Evolutionary conservation across 1,140 invertebrate genomes (phyloP).

Genomic region (Drosophila mauritiana): DNA sequence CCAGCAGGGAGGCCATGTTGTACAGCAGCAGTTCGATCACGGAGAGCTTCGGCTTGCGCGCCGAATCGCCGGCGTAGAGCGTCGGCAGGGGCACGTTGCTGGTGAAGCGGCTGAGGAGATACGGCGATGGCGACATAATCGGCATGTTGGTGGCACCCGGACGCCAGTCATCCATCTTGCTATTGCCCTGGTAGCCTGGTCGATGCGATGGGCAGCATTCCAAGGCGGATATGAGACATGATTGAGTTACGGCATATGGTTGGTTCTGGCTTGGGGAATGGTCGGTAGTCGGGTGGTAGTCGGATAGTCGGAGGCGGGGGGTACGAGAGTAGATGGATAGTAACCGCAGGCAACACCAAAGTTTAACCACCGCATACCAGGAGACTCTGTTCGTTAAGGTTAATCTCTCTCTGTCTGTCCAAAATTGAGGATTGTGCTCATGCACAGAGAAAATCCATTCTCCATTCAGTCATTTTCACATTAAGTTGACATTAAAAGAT

Average conservation of each 20-base stretch:
- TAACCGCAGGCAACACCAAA: slow-evolving; percentile 64
- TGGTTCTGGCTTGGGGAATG: slow-evolving; percentile 20
- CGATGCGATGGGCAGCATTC: slow-evolving; percentile 5
- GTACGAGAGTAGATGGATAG: slow-evolving; percentile 4
- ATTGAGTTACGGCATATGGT: slow-evolving; percentile 42
- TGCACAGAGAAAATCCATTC: slow-evolving; percentile 4
- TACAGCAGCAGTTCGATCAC: slow-evolving; percentile 93
- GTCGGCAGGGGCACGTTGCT: slow-evolving; percentile 91
- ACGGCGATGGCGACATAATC: slow-evolving; percentile 83
- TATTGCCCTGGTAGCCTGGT: slow-evolving; percentile 60
- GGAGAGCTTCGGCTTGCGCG: slow-evolving; percentile 89
- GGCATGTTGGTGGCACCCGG: slow-evolving; percentile 86
- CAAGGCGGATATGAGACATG: slow-evolving; percentile 38
- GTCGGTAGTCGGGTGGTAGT: not conserved
- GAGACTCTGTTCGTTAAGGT: not conserved
- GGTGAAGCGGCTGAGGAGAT: slow-evolving; percentile 81
- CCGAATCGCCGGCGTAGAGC: slow-evolving; percentile 87
- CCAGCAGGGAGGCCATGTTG: slow-evolving; percentile 95
- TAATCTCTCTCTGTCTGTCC: not conserved
- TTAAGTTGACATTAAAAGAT: too few species aligned
- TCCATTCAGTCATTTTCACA: too few species aligned
- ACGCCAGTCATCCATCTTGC: slow-evolving; percentile 88
- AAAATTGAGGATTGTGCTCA: not conserved
- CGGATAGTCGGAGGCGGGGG: not conserved
- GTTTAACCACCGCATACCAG: slow-evolving; percentile 44